Conservation (phyloP, 1,140 invertebrate genomes). For the Plodia interpunctella region DNA sequence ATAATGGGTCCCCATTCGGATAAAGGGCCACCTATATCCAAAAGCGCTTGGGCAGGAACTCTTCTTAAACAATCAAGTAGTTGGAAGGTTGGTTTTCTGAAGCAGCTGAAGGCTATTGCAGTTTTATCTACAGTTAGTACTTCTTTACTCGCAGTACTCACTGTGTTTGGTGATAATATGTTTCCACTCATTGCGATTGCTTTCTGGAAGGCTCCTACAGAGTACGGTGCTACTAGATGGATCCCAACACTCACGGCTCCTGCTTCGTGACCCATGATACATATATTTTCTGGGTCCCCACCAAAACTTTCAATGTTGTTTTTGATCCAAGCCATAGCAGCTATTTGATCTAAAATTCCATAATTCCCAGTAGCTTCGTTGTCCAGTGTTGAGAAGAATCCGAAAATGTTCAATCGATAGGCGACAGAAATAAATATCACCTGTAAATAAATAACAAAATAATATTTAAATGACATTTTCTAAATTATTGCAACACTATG, state of each 20-base stretch:
- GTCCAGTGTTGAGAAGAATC: constrained; percentile 92
- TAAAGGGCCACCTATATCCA: constrained; percentile 79
- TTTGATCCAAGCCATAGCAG: constrained; percentile 91
- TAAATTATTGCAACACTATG: too few species aligned
- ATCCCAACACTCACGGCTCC: constrained; percentile 86
- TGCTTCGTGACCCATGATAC: constrained; percentile 91
- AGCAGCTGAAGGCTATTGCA: constrained; percentile 81
- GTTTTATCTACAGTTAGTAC: constrained; percentile 78
- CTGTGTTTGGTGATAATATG: constrained; percentile 78
- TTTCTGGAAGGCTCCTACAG: constrained; percentile 66
- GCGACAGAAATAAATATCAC: constrained; percentile 87
- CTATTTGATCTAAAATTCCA: constrained; percentile 93
- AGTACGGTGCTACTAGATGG: constrained; percentile 65
- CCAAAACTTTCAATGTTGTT: constrained; percentile 92
- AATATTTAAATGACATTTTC: not conserved
- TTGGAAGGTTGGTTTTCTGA: constrained; percentile 79
- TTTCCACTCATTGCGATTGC: constrained; percentile 84
- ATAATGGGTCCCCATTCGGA: constrained; percentile 87
- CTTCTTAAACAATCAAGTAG: constrained; percentile 83
- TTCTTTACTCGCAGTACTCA: constrained; percentile 76
- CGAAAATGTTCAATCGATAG: constrained; percentile 89
- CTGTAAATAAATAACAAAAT: constrained; percentile 61
- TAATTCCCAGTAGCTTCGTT: constrained; percentile 92
- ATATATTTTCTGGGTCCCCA: constrained; percentile 89
- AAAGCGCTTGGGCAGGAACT: constrained; percentile 76